These are phyloP conservation scores for Oplegnathus fasciatus DNA, from an alignment of 2,113 vertebrate genomes.

Conservation along the genomic window DNA sequence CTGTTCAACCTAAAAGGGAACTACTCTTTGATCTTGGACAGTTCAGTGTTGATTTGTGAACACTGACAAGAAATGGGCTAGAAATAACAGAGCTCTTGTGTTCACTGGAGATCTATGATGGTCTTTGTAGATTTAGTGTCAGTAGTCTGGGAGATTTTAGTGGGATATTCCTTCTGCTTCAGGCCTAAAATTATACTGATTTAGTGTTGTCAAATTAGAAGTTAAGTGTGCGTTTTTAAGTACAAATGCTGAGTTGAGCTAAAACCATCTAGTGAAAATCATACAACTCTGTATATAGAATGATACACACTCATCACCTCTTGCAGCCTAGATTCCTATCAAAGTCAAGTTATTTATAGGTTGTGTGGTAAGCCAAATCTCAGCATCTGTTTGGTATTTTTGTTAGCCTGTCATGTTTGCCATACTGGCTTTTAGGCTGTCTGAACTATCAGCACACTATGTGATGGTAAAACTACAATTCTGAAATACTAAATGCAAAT, in stretches of 20 bases:
- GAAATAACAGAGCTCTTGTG: neutral
- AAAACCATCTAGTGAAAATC: conserved; percentile 37
- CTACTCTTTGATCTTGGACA: neutral
- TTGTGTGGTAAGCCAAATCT: neutral
- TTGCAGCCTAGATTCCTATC: conserved; percentile 43
- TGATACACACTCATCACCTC: conserved; percentile 16
- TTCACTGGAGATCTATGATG: neutral
- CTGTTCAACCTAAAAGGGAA: neutral
- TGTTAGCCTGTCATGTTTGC: conserved; percentile 24
- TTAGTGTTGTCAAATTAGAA: neutral
- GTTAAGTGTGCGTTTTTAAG: neutral
- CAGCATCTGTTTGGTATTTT: conserved; percentile 51
- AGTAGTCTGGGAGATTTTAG: neutral
- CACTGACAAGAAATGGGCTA: neutral
- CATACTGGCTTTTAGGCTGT: neutral
- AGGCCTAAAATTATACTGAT: neutral
- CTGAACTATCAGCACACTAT: neutral
- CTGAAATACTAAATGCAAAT: conserved; percentile 3
- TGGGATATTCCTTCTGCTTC: conserved; percentile 10
- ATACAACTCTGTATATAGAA: neutral
- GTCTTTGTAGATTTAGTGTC: neutral
- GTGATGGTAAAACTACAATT: neutral
- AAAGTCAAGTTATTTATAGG: conserved; percentile 58
- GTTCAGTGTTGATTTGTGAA: conserved; percentile 18
- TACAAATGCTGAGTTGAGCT: neutral